A percentile compares a stretch with the other conserved stretches of the same genome.
Conservation (phyloP, 2,113 vertebrate genomes). For the Illadopsis cleaveri region DNA sequence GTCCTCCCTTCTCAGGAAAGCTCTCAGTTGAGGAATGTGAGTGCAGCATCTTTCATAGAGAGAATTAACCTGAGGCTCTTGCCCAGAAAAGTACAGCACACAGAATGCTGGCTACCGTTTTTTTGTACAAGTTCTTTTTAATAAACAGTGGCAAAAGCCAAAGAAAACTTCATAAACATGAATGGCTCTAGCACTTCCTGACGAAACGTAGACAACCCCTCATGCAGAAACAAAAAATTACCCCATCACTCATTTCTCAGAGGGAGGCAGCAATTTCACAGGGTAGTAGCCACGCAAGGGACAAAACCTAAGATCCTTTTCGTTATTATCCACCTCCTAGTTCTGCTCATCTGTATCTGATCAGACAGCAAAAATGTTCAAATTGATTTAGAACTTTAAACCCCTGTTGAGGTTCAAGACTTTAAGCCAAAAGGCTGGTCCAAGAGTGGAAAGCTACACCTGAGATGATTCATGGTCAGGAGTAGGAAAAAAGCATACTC, state of each 20-base stretch:
- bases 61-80: not conserved
- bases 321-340: not conserved
- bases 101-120: not conserved
- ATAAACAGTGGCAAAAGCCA: not conserved
- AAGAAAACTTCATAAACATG: conserved; percentile 23
- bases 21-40: not conserved
- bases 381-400: not conserved
- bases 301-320: not conserved
- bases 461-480: not conserved
- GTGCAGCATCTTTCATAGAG: not conserved
- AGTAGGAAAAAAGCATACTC: not conserved
- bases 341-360: not conserved
- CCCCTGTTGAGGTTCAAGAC: not conserved
- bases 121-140: not conserved
- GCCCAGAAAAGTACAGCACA: not conserved
- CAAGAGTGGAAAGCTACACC: not conserved
- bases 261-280: conserved; percentile 39
- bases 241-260: conserved; percentile 25
- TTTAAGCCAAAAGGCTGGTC: not conserved
- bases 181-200: not conserved
- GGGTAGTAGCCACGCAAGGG: not conserved
- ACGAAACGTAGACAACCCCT: not conserved
- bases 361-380: not conserved
- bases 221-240: conserved; percentile 34
- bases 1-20: not conserved